Percentiles rank a stretch among this genome's conserved stretches.
Conservation (phyloP, 2,888 invertebrate species). For the Spodoptera picta region DNA sequence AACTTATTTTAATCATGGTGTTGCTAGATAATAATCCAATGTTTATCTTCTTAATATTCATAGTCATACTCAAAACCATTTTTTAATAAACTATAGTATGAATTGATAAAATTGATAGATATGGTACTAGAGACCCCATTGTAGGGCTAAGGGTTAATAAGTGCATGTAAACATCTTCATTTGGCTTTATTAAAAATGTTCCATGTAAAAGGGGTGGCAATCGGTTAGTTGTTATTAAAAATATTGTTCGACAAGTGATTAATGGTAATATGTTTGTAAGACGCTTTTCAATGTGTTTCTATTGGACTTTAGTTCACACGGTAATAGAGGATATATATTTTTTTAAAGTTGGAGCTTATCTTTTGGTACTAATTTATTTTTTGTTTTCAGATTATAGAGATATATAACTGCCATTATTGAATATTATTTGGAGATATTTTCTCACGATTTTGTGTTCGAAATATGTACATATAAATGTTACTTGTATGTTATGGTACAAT, state of each 20-base stretch:
- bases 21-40: conserved; percentile 23
- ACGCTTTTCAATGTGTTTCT: conserved; percentile 69
- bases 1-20: conserved; percentile 40
- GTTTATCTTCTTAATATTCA: conserved; percentile 41
- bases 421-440: conserved; percentile 24
- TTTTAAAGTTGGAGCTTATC: conserved; percentile 54
- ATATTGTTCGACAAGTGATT: conserved; percentile 55
- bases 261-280: conserved; percentile 65
- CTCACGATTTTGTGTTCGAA: conserved; percentile 29
- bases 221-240: conserved; percentile 57
- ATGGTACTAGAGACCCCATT: conserved; percentile 59
- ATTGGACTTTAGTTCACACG: conserved; percentile 69
- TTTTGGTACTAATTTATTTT: conserved; percentile 47
- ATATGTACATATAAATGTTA: background rate
- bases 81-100: conserved; percentile 60
- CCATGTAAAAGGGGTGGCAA: conserved; percentile 70
- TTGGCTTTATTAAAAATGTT: conserved; percentile 73
- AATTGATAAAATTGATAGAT: conserved; percentile 71
- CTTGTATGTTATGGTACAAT: background rate
- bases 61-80: conserved; percentile 31
- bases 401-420: conserved; percentile 25
- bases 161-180: conserved; percentile 83
- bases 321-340: conserved; percentile 61
- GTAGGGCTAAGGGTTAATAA: conserved; percentile 79
- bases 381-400: conserved; percentile 45